phyloP scores from a whole-genome alignment of 37 sponge, comb jelly and placozoan species.

The Oscarella lobularis region DNA sequence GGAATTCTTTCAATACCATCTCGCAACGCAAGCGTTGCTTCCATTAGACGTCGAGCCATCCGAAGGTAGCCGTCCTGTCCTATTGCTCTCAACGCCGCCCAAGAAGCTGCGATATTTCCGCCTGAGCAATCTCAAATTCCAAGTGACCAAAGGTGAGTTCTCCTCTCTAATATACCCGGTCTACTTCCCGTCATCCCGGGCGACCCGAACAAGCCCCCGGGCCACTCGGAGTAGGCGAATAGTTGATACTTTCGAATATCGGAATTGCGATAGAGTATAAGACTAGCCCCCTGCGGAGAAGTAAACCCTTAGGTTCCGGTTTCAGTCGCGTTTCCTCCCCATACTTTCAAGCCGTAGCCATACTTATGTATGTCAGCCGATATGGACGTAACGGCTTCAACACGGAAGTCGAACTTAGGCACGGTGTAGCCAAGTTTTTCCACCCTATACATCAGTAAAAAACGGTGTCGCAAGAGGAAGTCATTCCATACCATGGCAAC shows the following conservation, averaged over 20 bases:
- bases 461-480: neutral
- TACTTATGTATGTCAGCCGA: slow-evolving; percentile 90
- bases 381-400: slow-evolving; percentile 70
- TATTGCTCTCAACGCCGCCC: slow-evolving; percentile 57
- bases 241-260: slow-evolving; percentile 49
- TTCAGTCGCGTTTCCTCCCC: too few relatives aligned
- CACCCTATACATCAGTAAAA: slow-evolving; percentile 32
- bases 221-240: slow-evolving; percentile 71
- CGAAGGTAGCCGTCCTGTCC: slow-evolving; percentile 72
- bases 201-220: slow-evolving; percentile 79
- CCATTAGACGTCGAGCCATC: slow-evolving; percentile 47
- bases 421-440: slow-evolving; percentile 61
- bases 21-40: slow-evolving; percentile 26
- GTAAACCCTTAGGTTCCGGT: too few relatives aligned
- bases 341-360: slow-evolving; percentile 70
- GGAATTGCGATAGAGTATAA: slow-evolving; percentile 46
- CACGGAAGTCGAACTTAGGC: slow-evolving; percentile 69
- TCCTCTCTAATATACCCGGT: slow-evolving; percentile 60
- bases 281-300: slow-evolving; percentile 52
- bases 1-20: slow-evolving; percentile 12
- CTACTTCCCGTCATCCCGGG: slow-evolving; percentile 68
- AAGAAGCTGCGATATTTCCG: slow-evolving; percentile 60
- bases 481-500: slow-evolving; percentile 56
- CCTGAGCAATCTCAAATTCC: slow-evolving; percentile 19
- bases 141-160: too few relatives aligned